Evolutionary conservation across 1,140 invertebrate genomes (phyloP), one percentile per base, ranked within the genome.

Genomic region (Sesamia nonagrioides): DNA sequence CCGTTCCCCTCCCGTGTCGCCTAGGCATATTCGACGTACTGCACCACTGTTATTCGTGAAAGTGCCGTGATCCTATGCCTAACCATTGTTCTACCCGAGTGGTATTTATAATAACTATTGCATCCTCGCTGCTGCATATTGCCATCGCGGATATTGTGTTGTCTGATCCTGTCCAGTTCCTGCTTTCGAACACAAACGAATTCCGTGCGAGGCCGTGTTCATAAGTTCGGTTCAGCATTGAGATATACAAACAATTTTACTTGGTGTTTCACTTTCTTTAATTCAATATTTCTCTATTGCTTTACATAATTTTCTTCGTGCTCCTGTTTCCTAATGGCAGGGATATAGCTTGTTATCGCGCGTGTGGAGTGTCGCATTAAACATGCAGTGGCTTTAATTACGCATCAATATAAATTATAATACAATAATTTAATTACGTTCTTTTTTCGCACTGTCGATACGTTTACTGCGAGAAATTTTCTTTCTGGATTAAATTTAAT

Each of bases 371-470:
- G 74, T 72, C 79, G 74, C 66, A 77, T 77, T 63, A 68, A 68
- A 50, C 42, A 52, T 60, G 56, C 52, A 56, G 72, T 56, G 48
- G 50, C 21, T 52, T 60, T 50, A 71, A 76, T 83, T 76, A 82
- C 78, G 82, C 75, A 86, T 82, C 71, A 63, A 66, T 77, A 60
- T 79, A 79, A 84, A 82, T 81, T 78, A 77, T 84, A 84, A 76
- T 87, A 78, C 77, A 82, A 82, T 89, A 88, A 90, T 89, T 86
- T 33, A 89, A 88, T 88, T 89, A 89, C 74, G 50, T 71, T 40
- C 71, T 27, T 60, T 74, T 78, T 80, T 80, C 37, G 74, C 35
- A 71, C 61, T 48, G 8, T 52, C 37, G 52, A 42, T 17, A 45
- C 18, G 37, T 73, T 73, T 58, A 58, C 69, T 18, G 40, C 6